phyloP scores from a whole-genome alignment of 2,113 vertebrate species.

The Clarias gariepinus region DNA sequence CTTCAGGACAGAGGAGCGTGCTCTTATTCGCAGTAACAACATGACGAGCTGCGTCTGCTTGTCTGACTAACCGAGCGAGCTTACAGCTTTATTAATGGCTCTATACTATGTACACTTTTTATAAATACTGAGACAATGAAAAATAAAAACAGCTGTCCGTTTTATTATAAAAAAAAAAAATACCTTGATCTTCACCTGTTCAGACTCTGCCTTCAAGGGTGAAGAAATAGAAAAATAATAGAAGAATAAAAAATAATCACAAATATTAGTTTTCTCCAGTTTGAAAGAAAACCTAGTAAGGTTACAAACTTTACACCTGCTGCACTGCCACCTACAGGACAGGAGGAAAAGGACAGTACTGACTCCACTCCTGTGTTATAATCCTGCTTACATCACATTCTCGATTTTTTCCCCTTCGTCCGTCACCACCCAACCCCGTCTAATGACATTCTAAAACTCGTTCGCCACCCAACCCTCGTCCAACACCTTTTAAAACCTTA shows the following conservation, averaged over 20 bases:
- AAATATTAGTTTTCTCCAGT: slow-evolving; percentile 41
- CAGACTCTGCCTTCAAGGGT: slow-evolving; percentile 69
- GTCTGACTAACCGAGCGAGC: background rate
- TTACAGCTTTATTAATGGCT: background rate
- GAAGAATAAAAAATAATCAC: slow-evolving; percentile 56
- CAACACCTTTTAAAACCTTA: background rate
- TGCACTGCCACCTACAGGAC: slow-evolving; percentile 49
- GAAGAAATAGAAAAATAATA: slow-evolving; percentile 64
- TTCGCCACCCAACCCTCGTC: background rate
- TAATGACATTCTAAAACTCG: background rate
- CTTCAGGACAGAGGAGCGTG: no score
- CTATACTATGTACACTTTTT: background rate
- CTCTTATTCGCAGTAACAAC: no score
- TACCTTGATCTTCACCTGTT: slow-evolving; percentile 70
- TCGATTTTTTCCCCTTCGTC: background rate
- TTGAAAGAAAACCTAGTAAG: background rate
- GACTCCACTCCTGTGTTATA: slow-evolving; percentile 20
- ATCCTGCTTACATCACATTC: background rate
- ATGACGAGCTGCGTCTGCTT: no score
- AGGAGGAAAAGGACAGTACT: slow-evolving; percentile 40
- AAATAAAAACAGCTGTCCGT: background rate
- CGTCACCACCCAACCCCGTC: background rate
- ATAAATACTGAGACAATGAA: background rate
- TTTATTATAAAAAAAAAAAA: background rate
- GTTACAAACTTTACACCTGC: slow-evolving; percentile 1